phyloP scores from a whole-genome alignment of 2,113 vertebrate species.

The Phasianus colchicus region DNA sequence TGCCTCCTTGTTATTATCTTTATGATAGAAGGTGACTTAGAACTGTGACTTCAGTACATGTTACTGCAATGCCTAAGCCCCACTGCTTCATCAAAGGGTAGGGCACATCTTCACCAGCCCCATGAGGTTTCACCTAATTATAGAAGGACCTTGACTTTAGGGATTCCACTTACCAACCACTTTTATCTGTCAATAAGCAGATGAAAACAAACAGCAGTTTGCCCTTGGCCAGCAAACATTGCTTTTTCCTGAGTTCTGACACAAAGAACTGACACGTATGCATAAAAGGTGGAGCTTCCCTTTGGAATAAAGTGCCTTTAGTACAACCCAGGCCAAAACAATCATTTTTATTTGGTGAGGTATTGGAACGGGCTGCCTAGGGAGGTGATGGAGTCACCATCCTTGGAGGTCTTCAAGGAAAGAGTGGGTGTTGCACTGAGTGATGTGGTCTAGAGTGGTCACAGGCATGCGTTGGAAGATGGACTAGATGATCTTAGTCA shows the following conservation, averaged over 20 bases:
- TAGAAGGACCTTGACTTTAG: background rate
- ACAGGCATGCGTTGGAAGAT: too few relatives aligned
- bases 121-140: background rate
- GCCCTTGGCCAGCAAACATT: background rate
- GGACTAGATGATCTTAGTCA: too few relatives aligned
- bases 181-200: background rate
- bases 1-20: background rate
- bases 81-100: accelerated
- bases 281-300: background rate
- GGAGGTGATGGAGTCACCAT: too few relatives aligned
- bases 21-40: background rate
- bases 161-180: background rate
- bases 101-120: background rate
- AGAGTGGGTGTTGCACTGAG: too few relatives aligned
- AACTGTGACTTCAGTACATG: background rate
- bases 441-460: too few relatives aligned
- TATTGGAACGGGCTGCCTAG: too few relatives aligned
- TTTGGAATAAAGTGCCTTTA: background rate
- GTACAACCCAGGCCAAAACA: background rate
- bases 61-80: background rate
- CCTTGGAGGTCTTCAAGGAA: too few relatives aligned
- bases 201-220: background rate
- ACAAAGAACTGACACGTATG: background rate
- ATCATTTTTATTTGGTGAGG: background rate
- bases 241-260: background rate